A percentile compares a stretch with the other conserved stretches of the same genome.
phyloP scores from a whole-genome alignment of 2,113 vertebrate genomes.

The Phodopus roborovskii region DNA sequence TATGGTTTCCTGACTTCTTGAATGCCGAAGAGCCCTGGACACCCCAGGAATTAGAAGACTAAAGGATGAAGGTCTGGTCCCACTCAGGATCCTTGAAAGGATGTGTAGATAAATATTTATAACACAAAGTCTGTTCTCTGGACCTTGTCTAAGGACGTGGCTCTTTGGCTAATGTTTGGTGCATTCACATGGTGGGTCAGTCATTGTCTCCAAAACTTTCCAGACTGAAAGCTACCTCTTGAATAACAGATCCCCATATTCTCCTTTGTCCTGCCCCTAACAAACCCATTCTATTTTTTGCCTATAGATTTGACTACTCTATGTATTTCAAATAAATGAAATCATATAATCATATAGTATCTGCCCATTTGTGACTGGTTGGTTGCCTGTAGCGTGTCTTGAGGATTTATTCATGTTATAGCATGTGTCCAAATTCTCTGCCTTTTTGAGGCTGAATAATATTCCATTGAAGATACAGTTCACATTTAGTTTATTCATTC shows the following conservation, averaged over 20 bases:
- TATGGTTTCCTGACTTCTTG: background rate
- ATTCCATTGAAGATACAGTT: background rate
- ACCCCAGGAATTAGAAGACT: background rate
- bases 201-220: background rate
- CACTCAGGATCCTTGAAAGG: background rate
- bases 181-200: background rate
- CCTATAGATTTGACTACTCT: background rate
- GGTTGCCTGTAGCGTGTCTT: background rate
- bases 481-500: background rate
- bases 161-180: background rate
- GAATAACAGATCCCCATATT: background rate
- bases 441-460: background rate
- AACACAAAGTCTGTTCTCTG: constrained; percentile 22
- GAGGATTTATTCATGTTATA: background rate
- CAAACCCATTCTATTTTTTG: background rate
- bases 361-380: background rate
- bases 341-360: background rate
- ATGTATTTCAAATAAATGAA: background rate
- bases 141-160: background rate
- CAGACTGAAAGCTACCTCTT: background rate
- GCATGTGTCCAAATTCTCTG: background rate
- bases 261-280: background rate
- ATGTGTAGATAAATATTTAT: background rate
- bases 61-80: background rate
- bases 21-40: background rate